A percentile compares a stretch with the other conserved stretches of the same genome.
Evolutionary conservation across 2,797 vertebrate genomes (phyloP).

Genomic region (Cichlasoma orientale): DNA sequence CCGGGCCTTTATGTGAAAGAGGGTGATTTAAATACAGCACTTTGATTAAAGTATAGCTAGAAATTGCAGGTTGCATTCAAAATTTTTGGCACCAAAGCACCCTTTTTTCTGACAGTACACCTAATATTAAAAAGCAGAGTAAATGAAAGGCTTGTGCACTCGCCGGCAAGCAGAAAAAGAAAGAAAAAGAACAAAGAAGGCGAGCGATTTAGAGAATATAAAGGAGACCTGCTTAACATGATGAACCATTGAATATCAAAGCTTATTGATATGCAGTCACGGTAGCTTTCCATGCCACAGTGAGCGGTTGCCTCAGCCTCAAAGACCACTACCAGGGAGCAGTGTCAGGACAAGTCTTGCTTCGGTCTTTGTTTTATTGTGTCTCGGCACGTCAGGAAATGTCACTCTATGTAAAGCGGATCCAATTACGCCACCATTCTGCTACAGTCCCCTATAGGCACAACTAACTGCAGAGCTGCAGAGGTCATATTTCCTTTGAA

Average conservation of each 20-base stretch:
- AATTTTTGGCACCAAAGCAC: neutral
- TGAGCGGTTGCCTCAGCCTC: neutral
- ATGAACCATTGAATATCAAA: constrained; percentile 23
- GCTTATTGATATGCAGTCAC: constrained; percentile 11
- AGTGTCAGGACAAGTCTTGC: constrained; percentile 34
- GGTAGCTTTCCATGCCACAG: constrained; percentile 9
- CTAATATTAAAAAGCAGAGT: neutral
- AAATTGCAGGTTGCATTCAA: neutral
- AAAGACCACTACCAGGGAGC: constrained; percentile 14
- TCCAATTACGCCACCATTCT: constrained; percentile 1
- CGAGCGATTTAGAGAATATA: neutral
- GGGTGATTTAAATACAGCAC: neutral
- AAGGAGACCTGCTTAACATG: neutral
- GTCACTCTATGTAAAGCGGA: constrained; percentile 34
- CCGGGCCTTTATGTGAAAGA: neutral
- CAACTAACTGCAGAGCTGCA: neutral
- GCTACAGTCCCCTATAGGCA: neutral
- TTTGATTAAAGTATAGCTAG: neutral
- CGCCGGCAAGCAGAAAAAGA: neutral
- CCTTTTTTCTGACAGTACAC: neutral
- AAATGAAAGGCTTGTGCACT: neutral
- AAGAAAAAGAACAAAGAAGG: neutral
- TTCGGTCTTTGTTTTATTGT: constrained; percentile 29
- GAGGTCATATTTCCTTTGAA: constrained; percentile 16
- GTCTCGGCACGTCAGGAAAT: constrained; percentile 48